These are phyloP conservation scores for Mus spicilegus DNA, from an alignment of 2,113 vertebrate genomes.

Conservation along the genomic window DNA sequence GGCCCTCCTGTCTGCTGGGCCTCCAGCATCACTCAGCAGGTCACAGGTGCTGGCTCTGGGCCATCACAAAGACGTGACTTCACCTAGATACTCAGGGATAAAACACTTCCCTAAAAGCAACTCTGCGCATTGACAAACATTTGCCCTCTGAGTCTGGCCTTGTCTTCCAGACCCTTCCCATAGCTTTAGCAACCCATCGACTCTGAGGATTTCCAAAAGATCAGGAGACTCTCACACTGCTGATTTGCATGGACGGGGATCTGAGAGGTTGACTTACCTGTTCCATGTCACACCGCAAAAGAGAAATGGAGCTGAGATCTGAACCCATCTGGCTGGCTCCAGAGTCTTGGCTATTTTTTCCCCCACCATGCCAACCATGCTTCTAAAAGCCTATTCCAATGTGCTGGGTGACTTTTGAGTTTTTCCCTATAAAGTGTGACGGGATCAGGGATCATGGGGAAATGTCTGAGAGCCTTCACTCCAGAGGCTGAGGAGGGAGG, in stretches of 20 bases:
- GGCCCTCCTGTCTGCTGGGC: neutral
- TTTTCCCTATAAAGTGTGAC: neutral
- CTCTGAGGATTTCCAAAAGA: neutral
- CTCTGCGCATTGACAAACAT: neutral
- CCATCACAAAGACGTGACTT: slow-evolving; percentile 53
- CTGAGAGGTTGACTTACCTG: neutral
- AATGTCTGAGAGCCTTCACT: neutral
- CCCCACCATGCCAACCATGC: neutral
- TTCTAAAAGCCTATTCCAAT: neutral
- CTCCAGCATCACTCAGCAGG: slow-evolving; percentile 47
- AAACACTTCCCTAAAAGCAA: slow-evolving; percentile 25
- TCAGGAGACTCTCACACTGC: neutral
- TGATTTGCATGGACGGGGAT: neutral
- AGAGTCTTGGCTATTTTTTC: neutral
- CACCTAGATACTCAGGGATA: slow-evolving; percentile 58
- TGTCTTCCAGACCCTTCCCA: neutral
- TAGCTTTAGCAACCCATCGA: neutral
- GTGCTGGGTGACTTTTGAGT: neutral
- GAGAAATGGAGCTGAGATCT: neutral
- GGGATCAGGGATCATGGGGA: neutral
- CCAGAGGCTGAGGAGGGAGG: neutral
- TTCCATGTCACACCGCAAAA: neutral
- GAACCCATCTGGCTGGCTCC: neutral
- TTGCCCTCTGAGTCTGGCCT: neutral
- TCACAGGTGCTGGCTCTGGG: slow-evolving; percentile 51